phyloP scores from a whole-genome alignment of 2,113 vertebrate genomes.

The Pavo muticus region DNA sequence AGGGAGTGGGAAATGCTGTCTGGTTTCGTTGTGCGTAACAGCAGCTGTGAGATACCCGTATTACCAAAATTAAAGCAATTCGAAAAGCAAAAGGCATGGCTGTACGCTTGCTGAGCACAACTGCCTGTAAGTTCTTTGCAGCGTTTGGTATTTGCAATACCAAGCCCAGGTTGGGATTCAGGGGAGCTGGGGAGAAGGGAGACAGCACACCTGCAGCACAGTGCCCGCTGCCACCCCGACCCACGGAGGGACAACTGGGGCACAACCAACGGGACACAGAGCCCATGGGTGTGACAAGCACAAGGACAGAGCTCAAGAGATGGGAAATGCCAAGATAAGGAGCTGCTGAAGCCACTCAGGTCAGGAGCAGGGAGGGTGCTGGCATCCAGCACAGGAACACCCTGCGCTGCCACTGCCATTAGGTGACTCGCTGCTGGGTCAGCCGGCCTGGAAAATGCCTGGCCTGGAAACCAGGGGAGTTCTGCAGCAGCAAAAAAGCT shows the following conservation, averaged over 20 bases:
- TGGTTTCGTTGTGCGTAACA: neutral
- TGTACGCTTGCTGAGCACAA: neutral
- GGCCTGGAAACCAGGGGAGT: neutral
- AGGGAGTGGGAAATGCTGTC: neutral
- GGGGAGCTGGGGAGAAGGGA: neutral
- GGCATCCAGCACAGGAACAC: neutral
- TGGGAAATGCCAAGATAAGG: neutral
- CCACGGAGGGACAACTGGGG: neutral
- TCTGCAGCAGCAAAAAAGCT: neutral
- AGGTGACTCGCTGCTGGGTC: neutral
- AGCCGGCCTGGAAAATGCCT: neutral
- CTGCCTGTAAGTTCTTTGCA: neutral
- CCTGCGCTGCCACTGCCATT: neutral
- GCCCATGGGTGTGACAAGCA: neutral
- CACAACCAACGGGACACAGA: rapidly evolving
- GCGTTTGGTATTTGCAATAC: too few species aligned
- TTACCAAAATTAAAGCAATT: neutral
- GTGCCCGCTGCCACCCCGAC: neutral
- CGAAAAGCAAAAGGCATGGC: neutral
- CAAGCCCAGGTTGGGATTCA: neutral
- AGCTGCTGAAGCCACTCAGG: neutral
- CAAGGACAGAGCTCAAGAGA: neutral
- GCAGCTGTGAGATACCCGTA: rapidly evolving
- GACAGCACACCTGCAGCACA: neutral
- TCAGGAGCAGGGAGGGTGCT: neutral